phyloP scores from a whole-genome alignment of 2,113 vertebrate genomes.

The Rostratula benghalensis region DNA sequence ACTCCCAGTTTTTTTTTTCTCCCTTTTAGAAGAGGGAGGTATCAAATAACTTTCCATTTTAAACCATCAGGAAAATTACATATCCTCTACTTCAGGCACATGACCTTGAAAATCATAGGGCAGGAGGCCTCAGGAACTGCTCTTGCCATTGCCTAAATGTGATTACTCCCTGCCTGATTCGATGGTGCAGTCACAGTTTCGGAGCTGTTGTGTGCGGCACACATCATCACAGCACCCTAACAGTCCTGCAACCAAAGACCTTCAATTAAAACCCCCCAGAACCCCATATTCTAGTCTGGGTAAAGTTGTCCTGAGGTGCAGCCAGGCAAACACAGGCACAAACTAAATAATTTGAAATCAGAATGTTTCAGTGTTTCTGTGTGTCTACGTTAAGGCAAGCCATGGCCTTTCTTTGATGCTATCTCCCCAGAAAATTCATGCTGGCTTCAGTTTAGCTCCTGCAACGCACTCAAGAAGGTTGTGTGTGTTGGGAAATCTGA shows the following conservation, averaged over 20 bases:
- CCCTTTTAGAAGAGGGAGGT: neutral
- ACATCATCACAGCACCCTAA: neutral
- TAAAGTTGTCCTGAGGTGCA: neutral
- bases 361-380: neutral
- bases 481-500: neutral
- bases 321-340: neutral
- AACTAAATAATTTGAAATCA: neutral
- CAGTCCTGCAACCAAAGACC: neutral
- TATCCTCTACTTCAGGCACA: neutral
- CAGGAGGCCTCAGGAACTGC: constrained; percentile 7
- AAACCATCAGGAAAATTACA: constrained; percentile 49
- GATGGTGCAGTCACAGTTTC: neutral
- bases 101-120: constrained; percentile 27
- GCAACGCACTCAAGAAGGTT: fast-evolving
- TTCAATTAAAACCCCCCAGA: neutral
- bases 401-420: neutral
- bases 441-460: neutral
- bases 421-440: neutral
- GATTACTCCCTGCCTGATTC: neutral
- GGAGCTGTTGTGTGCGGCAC: neutral
- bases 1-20: neutral
- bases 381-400: neutral
- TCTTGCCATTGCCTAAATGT: neutral
- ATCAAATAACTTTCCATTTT: constrained; percentile 64
- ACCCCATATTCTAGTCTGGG: neutral